These are phyloP conservation scores for Theocolax elegans DNA, from an alignment of 1,140 invertebrate species.

Conservation along the genomic window DNA sequence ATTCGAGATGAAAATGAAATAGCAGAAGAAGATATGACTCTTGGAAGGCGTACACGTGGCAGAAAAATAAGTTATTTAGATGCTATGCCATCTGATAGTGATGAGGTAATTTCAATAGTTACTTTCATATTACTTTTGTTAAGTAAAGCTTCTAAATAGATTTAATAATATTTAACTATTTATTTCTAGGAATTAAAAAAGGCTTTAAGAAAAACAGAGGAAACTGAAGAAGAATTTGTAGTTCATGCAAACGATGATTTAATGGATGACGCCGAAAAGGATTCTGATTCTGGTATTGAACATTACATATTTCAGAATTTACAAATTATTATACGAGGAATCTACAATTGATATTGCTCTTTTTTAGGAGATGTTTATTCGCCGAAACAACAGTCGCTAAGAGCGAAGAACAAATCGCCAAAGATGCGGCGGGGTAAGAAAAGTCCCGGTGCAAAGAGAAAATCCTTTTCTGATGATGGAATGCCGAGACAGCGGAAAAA, in stretches of 20 bases:
- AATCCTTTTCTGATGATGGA: conserved; percentile 54
- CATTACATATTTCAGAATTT: not conserved
- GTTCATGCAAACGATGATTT: conserved; percentile 67
- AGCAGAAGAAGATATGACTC: conserved; percentile 63
- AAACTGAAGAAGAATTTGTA: conserved; percentile 71
- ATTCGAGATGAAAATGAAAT: conserved; percentile 65
- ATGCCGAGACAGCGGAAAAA: conserved; percentile 61
- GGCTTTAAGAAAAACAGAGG: conserved; percentile 63
- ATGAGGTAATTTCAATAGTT: conserved; percentile 68
- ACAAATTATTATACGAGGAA: not conserved
- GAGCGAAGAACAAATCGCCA: conserved; percentile 55
- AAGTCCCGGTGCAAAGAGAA: conserved; percentile 56
- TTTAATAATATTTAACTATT: too few relatives aligned
- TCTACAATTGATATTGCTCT: not conserved
- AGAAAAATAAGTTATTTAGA: conserved; percentile 79
- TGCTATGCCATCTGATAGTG: conserved; percentile 73
- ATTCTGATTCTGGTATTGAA: conserved; percentile 61
- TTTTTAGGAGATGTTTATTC: conserved; percentile 62
- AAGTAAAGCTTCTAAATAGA: too few relatives aligned
- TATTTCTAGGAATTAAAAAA: conserved; percentile 66
- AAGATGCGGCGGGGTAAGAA: conserved; percentile 58
- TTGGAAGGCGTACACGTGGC: conserved; percentile 72
- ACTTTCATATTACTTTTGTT: too few relatives aligned
- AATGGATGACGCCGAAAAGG: conserved; percentile 66
- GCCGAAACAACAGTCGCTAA: conserved; percentile 59